phyloP scores from a whole-genome alignment of 2,113 vertebrate genomes.

The Piprites chloris region DNA sequence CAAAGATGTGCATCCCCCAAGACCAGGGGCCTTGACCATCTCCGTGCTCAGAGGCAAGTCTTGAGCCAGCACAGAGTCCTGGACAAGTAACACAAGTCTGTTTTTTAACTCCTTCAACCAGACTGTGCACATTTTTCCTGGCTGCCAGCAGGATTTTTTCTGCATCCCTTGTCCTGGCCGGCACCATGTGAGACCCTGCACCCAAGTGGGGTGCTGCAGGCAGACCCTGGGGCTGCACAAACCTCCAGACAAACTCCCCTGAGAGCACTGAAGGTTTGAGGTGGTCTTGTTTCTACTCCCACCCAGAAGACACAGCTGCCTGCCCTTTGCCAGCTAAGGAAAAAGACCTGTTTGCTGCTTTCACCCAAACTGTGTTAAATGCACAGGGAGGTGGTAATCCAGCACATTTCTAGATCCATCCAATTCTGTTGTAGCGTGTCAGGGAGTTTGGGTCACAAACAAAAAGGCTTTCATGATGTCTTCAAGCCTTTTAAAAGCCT shows the following conservation, averaged over 20 bases:
- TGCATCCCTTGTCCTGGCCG: neutral
- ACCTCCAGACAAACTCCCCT: neutral
- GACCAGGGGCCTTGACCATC: neutral
- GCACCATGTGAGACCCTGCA: accelerated
- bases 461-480: neutral
- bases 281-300: neutral
- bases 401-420: neutral
- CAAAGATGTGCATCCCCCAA: neutral
- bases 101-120: neutral
- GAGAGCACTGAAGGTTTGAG: neutral
- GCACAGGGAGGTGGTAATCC: neutral
- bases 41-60: neutral
- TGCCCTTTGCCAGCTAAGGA: neutral
- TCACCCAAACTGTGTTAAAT: neutral
- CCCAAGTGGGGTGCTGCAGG: accelerated
- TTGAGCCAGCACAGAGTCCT: neutral
- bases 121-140: neutral
- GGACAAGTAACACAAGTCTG: neutral
- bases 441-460: neutral
- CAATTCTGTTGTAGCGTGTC: accelerated
- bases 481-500: neutral
- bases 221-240: neutral
- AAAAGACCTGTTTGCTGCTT: neutral
- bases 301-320: neutral
- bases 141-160: neutral